phyloP scores from a whole-genome alignment of 2,888 invertebrate genomes.

The Crossocerus cetratus region DNA sequence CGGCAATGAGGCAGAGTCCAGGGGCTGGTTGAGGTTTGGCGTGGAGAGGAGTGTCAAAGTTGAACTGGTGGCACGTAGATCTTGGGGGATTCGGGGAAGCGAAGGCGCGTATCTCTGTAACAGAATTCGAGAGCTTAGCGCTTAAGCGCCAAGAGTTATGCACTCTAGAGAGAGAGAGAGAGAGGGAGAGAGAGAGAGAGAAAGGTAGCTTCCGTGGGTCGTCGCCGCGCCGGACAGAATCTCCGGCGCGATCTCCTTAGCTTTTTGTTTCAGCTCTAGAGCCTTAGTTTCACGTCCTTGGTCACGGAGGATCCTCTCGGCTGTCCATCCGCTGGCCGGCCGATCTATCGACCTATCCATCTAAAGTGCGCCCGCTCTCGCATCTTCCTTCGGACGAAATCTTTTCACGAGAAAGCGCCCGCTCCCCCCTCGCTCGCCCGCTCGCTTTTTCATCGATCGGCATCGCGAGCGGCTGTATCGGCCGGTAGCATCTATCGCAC shows the following conservation, averaged over 20 bases:
- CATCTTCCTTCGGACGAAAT: conserved; percentile 9
- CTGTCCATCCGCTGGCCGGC: conserved; percentile 30
- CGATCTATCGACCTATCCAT: conserved; percentile 65
- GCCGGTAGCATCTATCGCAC: neutral
- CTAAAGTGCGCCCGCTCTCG: conserved; percentile 62
- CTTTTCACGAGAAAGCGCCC: conserved; percentile 1
- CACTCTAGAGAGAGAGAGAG: conserved; percentile 41
- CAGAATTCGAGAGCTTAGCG: conserved; percentile 11
- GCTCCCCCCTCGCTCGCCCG: neutral
- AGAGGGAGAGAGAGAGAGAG: too few species aligned
- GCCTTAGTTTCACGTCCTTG: conserved; percentile 29
- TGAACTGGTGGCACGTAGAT: neutral
- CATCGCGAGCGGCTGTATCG: conserved; percentile 24
- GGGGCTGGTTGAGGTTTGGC: too few species aligned
- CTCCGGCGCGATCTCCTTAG: conserved; percentile 63
- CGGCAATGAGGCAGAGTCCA: too few species aligned
- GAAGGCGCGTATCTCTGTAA: neutral
- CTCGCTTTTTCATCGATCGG: conserved; percentile 26
- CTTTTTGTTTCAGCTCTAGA: conserved; percentile 55
- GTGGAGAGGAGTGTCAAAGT: neutral
- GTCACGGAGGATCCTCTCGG: conserved; percentile 16
- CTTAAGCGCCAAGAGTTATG: conserved; percentile 46
- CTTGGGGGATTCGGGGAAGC: neutral
- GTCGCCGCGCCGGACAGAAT: conserved; percentile 60
- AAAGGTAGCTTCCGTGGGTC: conserved; percentile 61